phyloP scores from a whole-genome alignment of 35 echinoderm and acorn worm species.

The Apostichopus californicus region DNA sequence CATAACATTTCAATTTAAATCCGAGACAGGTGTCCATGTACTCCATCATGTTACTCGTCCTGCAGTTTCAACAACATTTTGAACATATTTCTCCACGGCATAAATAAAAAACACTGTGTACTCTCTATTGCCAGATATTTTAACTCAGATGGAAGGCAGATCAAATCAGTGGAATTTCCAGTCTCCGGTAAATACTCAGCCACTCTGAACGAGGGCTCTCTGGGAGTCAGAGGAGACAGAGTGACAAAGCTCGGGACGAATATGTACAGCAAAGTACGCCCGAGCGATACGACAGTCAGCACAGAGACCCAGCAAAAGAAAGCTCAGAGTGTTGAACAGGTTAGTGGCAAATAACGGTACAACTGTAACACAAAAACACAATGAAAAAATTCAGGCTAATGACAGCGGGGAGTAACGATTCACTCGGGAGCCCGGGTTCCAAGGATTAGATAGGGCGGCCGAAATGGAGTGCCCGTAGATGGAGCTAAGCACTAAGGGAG shows the following conservation, averaged over 20 bases:
- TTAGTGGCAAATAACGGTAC: background rate
- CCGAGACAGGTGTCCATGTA: too few species aligned
- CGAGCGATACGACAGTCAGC: conserved; percentile 78
- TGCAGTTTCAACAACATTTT: too few species aligned
- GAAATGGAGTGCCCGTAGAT: too few species aligned
- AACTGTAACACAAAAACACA: too few species aligned
- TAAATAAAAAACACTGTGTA: background rate
- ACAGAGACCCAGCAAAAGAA: conserved; percentile 34
- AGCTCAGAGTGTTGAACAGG: conserved; percentile 26
- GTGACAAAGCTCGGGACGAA: conserved; percentile 91
- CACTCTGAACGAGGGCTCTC: conserved; percentile 74
- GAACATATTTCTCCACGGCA: too few species aligned
- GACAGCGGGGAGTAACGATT: too few species aligned
- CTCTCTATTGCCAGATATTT: conserved; percentile 57
- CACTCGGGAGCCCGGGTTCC: too few species aligned
- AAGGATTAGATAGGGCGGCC: too few species aligned
- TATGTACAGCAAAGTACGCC: conserved; percentile 84
- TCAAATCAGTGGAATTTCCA: conserved; percentile 75
- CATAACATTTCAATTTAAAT: too few species aligned
- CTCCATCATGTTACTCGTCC: too few species aligned
- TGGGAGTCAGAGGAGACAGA: conserved; percentile 72
- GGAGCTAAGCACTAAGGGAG: too few species aligned
- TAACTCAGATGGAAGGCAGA: conserved; percentile 62
- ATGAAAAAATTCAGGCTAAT: too few species aligned
- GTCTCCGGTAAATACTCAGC: conserved; percentile 74